Evolutionary conservation across 2,113 vertebrate species (phyloP).

Genomic region (Illadopsis cleaveri): DNA sequence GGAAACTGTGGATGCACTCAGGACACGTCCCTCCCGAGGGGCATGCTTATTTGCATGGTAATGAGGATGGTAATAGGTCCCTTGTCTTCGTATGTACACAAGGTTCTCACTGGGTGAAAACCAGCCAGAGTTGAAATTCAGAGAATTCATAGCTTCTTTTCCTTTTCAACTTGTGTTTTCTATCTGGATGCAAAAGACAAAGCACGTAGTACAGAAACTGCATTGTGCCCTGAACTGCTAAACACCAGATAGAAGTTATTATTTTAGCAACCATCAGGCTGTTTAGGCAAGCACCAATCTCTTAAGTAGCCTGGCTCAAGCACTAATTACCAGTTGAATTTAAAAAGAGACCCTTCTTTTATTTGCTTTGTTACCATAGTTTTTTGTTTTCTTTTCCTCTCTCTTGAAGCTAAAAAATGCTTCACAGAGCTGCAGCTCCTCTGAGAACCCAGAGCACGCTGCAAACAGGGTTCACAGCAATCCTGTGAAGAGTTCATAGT

Average conservation of each 20-base stretch:
- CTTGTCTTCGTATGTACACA: slow-evolving; percentile 35
- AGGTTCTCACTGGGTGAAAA: not conserved
- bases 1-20: slow-evolving; percentile 2
- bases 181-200: not conserved
- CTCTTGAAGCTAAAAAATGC: not conserved
- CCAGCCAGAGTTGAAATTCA: not conserved
- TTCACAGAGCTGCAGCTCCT: not conserved
- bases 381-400: slow-evolving; percentile 26
- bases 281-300: not conserved
- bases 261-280: not conserved
- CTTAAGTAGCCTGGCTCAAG: slow-evolving; percentile 20
- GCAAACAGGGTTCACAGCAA: not conserved
- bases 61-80: slow-evolving; percentile 27
- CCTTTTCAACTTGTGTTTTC: not conserved
- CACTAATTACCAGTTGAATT: not conserved
- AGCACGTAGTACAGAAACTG: not conserved
- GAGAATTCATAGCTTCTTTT: not conserved
- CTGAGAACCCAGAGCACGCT: not conserved
- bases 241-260: not conserved
- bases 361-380: slow-evolving; percentile 32
- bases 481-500: not conserved
- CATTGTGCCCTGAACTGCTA: not conserved
- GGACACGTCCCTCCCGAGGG: not conserved
- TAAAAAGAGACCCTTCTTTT: slow-evolving; percentile 44
- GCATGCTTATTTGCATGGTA: slow-evolving; percentile 38